phyloP scores from a whole-genome alignment of 2,797 vertebrate genomes.

The Cephalopachus bancanus region DNA sequence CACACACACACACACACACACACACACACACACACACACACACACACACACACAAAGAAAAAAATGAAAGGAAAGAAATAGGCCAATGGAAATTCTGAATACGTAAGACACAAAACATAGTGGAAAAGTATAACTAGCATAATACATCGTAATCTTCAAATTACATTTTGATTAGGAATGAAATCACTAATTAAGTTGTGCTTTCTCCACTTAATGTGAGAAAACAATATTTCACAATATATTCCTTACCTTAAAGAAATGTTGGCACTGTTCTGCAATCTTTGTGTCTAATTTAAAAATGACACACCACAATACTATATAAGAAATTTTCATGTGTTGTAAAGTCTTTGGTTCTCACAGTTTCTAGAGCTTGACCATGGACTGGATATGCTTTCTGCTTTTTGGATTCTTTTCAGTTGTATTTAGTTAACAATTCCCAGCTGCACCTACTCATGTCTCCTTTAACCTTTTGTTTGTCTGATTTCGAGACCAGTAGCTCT shows the following conservation, averaged over 20 bases:
- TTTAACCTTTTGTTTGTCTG: neutral
- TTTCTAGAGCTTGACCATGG: conserved; percentile 1
- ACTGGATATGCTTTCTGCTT: conserved; percentile 1
- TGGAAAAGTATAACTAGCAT: neutral
- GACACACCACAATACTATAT: neutral
- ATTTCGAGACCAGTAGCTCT: neutral
- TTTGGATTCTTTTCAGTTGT: neutral
- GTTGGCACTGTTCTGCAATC: neutral
- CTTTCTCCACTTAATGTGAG: neutral
- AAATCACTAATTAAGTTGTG: neutral
- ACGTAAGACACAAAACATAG: neutral
- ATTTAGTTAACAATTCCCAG: neutral
- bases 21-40: no score
- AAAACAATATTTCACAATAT: neutral
- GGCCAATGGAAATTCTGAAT: neutral
- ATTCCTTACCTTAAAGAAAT: neutral
- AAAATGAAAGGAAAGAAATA: neutral
- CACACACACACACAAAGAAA: no score
- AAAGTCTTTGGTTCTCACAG: neutral
- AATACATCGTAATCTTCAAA: neutral
- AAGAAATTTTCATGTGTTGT: neutral
- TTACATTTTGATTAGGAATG: neutral
- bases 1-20: no score
- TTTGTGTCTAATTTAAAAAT: neutral
- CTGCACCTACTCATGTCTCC: neutral